phyloP scores from a whole-genome alignment of 2,797 vertebrate species.

The Serranus cabrilla region DNA sequence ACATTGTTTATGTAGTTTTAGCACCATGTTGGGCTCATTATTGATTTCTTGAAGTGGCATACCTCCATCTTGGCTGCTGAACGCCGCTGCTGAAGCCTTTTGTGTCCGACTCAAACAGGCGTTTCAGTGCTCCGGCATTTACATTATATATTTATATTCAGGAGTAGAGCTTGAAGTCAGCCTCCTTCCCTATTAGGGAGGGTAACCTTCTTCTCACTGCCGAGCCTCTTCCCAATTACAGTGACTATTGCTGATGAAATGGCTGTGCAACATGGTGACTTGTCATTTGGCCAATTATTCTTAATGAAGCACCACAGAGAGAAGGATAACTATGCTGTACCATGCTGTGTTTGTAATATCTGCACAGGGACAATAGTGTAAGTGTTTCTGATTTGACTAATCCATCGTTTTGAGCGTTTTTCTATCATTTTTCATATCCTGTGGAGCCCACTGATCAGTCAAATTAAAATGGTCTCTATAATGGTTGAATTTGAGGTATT shows the following conservation, averaged over 20 bases:
- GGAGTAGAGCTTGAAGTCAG: constrained; percentile 72
- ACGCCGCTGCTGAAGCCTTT: constrained; percentile 38
- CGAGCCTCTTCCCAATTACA: constrained; percentile 78
- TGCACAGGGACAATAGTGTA: constrained; percentile 48
- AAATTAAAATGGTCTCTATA: constrained; percentile 21
- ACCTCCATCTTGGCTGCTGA: constrained; percentile 64
- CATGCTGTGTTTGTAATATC: constrained; percentile 69
- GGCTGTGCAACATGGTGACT: constrained; percentile 77
- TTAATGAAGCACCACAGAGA: constrained; percentile 76
- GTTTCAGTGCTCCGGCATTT: constrained; percentile 49
- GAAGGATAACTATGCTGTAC: constrained; percentile 55
- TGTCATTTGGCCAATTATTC: constrained; percentile 84
- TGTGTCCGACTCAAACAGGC: constrained; percentile 56
- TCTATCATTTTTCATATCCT: constrained; percentile 33
- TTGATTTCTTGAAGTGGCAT: constrained; percentile 71
- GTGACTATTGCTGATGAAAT: constrained; percentile 80
- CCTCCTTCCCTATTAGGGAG: constrained; percentile 70
- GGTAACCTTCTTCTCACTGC: constrained; percentile 72
- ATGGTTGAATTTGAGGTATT: not conserved
- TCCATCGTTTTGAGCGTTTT: constrained; percentile 35
- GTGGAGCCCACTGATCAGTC: constrained; percentile 43
- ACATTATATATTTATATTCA: constrained; percentile 71
- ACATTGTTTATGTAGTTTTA: constrained; percentile 69
- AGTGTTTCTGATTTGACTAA: constrained; percentile 60
- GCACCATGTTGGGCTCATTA: constrained; percentile 69